A percentile compares a stretch with the other conserved stretches of the same genome.
Evolutionary conservation across 2,113 vertebrate genomes (phyloP).

Genomic region (Sorex araneus): DNA sequence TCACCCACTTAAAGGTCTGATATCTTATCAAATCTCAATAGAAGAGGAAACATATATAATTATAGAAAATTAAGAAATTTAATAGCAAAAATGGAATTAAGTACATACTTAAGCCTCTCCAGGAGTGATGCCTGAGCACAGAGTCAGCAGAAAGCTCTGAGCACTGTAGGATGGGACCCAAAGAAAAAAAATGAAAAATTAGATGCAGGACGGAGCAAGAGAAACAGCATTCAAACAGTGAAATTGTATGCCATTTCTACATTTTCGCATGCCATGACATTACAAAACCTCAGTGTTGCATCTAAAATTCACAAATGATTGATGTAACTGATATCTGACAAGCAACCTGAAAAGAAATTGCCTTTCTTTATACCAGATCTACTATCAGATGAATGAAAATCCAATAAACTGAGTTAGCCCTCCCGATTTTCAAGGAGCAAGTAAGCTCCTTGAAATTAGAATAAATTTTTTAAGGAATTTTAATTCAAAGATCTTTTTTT

Average conservation of each 20-base stretch:
- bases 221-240: neutral
- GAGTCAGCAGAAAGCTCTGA: no score
- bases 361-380: neutral
- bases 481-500: constrained; percentile 15
- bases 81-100: no score
- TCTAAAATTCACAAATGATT: neutral
- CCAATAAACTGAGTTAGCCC: neutral
- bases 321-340: neutral
- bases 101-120: no score
- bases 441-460: neutral
- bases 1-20: no score
- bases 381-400: neutral
- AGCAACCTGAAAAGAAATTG: neutral
- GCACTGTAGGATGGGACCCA: no score
- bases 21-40: no score
- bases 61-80: no score
- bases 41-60: no score
- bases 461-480: neutral
- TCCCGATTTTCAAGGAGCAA: neutral
- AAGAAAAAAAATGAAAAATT: no score
- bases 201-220: no score
- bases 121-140: no score
- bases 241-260: neutral
- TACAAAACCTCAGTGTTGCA: neutral
- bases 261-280: neutral